phyloP scores from a whole-genome alignment of 2,797 vertebrate genomes.

The Echiichthys vipera region DNA sequence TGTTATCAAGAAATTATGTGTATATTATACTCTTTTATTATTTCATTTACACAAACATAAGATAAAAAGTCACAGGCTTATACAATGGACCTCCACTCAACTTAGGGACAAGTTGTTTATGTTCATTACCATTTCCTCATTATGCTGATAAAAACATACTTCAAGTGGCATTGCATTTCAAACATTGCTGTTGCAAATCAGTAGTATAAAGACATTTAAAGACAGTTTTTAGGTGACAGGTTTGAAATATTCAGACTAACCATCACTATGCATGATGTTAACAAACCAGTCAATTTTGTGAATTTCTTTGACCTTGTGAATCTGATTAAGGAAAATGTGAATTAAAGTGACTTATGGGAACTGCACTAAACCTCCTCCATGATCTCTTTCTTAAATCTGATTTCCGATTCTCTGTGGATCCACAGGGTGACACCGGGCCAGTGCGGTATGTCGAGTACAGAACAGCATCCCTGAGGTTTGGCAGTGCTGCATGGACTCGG shows the following conservation, averaged over 20 bases:
- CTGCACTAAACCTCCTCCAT: not conserved
- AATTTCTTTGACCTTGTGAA: slow-evolving; percentile 2
- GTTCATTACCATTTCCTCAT: not conserved
- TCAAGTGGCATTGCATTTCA: not conserved
- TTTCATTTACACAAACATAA: no score
- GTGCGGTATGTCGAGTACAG: not conserved
- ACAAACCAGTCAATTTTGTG: not conserved
- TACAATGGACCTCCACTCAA: no score
- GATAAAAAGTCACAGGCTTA: no score
- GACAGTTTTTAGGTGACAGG: no score
- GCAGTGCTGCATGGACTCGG: slow-evolving; percentile 1
- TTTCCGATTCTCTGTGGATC: slow-evolving; percentile 32
- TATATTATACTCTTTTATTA: not conserved
- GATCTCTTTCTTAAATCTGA: not conserved
- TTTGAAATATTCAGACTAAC: not conserved
- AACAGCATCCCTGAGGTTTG: slow-evolving; percentile 15
- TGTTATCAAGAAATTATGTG: not conserved
- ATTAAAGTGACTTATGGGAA: not conserved
- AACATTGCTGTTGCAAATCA: not conserved
- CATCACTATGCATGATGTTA: not conserved
- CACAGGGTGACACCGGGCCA: slow-evolving; percentile 29
- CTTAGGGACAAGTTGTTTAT: no score
- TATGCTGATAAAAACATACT: not conserved
- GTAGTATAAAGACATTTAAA: no score
- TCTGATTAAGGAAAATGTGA: slow-evolving; percentile 4